Evolutionary conservation across 2,797 vertebrate species (phyloP).

Genomic region (Schizopygopsis malacanthus): DNA sequence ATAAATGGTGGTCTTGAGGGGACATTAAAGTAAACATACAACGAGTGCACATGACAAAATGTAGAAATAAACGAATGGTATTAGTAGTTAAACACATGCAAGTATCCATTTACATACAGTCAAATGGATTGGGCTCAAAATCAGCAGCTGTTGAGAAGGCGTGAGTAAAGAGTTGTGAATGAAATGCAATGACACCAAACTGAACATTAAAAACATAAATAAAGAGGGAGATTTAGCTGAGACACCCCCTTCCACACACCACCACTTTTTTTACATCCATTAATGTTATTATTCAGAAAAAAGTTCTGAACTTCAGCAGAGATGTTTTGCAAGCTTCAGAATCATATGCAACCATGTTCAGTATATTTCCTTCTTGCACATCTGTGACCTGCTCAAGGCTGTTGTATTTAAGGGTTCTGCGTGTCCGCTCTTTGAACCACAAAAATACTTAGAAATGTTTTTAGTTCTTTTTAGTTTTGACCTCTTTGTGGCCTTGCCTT

Average conservation of each 20-base stretch:
- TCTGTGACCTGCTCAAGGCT: background rate
- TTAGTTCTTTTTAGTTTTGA: background rate
- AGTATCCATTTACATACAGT: slow-evolving; percentile 60
- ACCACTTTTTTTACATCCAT: background rate
- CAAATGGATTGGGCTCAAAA: slow-evolving; percentile 61
- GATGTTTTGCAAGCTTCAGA: background rate
- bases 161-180: slow-evolving; percentile 49
- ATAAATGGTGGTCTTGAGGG: background rate
- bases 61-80: slow-evolving; percentile 40
- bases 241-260: slow-evolving; percentile 45
- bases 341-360: background rate
- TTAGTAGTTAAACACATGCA: slow-evolving; percentile 73
- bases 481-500: background rate
- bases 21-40: slow-evolving; percentile 36
- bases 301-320: background rate
- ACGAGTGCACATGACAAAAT: slow-evolving; percentile 40
- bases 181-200: slow-evolving; percentile 31
- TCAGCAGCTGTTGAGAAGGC: slow-evolving; percentile 58
- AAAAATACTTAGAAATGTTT: background rate
- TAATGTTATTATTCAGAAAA: background rate
- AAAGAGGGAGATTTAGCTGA: background rate
- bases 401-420: background rate
- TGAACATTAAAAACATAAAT: slow-evolving; percentile 9
- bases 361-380: background rate
- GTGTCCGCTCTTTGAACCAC: background rate